Evolutionary conservation across 2,113 vertebrate genomes (phyloP), one percentile per base, ranked within the genome.

Genomic region (Carlito syrichta): DNA sequence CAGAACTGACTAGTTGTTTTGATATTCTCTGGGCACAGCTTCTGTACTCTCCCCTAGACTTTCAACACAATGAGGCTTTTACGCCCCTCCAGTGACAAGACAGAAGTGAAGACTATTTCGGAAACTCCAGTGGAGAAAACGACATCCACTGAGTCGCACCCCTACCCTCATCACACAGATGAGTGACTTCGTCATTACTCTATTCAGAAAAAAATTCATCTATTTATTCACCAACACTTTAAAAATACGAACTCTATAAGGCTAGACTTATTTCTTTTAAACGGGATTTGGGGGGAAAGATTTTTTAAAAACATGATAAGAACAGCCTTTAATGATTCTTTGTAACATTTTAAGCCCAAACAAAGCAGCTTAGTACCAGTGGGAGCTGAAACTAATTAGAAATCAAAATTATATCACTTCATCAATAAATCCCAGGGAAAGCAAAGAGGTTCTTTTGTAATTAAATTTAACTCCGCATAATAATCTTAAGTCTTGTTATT

Each of bases 301-400:
- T 73, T n/a, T n/a, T n/a, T n/a, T 91, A 48, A 60, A 95, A 71
- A 66, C 19, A 54, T 79, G 76, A 76, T 32, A 54, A 86, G 38
- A 95, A 95, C 97, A 96, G 62, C 38, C 38, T 91, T 89, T 89
- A 91, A 60, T 91, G 85, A 96, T 9, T 91, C 62, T 91, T 92
- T 62, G 58, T 96, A 96, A 93, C 79, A 94, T 95, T 94, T 94
- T 97, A 97, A 91, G 86, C 50, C 90, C 78, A 83, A 93, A 96
- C 87, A 96, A 94, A 97, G 86, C 5, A 2, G 48, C 69, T 91
- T 58, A 45, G 14, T n/a, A 77, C 94, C 95, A 50, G 85, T 60
- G 93, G 89, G 96, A 97, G 83, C 74, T 60, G 71, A 95, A 93
- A 93, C 79, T 93, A 97, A 97, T 97, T 97, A 96, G 91, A 96